A percentile compares a stretch with the other conserved stretches of the same genome.
phyloP scores from a whole-genome alignment of 2,113 vertebrate species.

The Marcusenius ussheri region DNA sequence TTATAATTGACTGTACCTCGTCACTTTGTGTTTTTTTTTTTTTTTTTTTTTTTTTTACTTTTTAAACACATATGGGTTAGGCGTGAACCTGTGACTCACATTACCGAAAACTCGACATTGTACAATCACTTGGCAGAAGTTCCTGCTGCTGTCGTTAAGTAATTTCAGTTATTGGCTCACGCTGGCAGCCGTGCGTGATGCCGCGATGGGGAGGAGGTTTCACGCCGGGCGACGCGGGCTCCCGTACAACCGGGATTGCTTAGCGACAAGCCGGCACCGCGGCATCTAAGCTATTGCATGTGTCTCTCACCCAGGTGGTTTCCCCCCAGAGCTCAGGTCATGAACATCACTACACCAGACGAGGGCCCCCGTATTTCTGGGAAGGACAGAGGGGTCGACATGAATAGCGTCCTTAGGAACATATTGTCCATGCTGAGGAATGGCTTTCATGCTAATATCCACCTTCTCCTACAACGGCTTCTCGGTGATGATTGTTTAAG shows the following conservation, averaged over 20 bases:
- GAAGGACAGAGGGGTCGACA: background rate
- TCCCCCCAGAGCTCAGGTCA: background rate
- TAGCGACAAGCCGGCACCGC: background rate
- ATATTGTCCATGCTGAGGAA: background rate
- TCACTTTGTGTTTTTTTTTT: background rate
- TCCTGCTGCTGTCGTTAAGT: background rate
- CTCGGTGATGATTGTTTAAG: background rate
- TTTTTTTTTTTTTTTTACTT: background rate
- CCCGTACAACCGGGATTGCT: background rate
- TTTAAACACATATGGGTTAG: background rate
- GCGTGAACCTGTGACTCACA: background rate
- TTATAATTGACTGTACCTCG: background rate
- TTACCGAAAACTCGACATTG: background rate
- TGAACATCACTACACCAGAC: background rate
- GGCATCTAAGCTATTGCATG: background rate
- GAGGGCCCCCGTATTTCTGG: background rate
- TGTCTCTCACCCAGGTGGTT: background rate
- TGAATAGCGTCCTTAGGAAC: background rate
- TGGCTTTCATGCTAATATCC: background rate
- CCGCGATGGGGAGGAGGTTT: background rate
- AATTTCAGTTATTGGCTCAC: background rate
- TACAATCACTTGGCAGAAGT: background rate
- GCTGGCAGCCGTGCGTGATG: background rate
- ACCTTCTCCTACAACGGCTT: background rate
- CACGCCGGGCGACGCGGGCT: background rate